Base-by-base conservation (phyloP, 2,888 invertebrate genomes). In the Eupithecia subumbrata region DNA sequence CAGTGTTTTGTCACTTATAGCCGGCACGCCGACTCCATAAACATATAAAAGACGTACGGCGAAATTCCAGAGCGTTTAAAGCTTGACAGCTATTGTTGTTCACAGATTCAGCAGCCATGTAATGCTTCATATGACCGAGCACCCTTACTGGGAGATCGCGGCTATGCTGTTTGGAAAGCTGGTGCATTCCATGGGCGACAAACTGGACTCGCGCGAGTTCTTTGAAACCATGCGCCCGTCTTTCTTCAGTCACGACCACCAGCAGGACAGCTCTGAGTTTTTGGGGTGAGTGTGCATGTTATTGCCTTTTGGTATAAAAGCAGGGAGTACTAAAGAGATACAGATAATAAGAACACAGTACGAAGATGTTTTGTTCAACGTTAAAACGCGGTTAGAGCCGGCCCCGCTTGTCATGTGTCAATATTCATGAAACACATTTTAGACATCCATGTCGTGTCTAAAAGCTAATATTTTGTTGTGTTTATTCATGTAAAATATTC, bases 231-330 rank as follows among this genome's bases (percentile, higher is more conserved):
- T 97, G 1, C 95, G 97, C 81, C 98, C 98, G 9, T 96, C 97
- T 0, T 97, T 97, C 85, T 98, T 98, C 88, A 95, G 96, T 48
- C 95, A 95, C 9, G 97, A 98, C 22, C 95, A 97, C 79, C 98
- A 98, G 84, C 98, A 98, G 85, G 98, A 98, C 84, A 98, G 98
- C 89, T 98, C 98, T 0, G 98, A 98, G 91, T 98, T 97, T 91
- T 92, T 98, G 74, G 97, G 97, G 90, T 97, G 95, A 91, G 90
- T 82, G 40, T 22, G 22, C 11, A 22, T 63, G 7, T 63, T 30
- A 5, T 14, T 48, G 8, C 8, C 18, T 9, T 43, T 43, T 43
- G 12, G 12, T 43, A 43, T 12, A 2, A 43, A 14, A 12, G 14
- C 12, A 43, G 43, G 3, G 43, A 12, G 43, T 40, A 34, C 5